phyloP scores from a whole-genome alignment of 2,797 vertebrate genomes.

The Phrynocephalus forsythii region DNA sequence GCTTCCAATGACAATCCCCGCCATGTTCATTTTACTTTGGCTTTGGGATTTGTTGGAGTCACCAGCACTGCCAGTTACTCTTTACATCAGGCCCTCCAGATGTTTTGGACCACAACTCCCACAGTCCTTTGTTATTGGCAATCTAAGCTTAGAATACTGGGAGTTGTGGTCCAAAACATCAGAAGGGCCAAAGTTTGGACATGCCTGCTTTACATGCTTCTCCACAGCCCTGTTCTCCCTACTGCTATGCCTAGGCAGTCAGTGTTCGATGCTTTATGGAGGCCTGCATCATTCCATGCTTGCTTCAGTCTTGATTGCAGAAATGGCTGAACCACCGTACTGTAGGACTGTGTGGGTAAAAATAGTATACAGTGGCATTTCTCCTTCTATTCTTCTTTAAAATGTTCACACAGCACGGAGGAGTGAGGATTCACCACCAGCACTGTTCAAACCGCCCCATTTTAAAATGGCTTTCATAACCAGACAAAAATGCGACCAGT shows the following conservation, averaged over 20 bases:
- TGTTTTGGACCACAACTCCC: too few relatives aligned
- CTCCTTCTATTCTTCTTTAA: constrained; percentile 26
- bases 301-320: constrained; percentile 55
- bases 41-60: constrained; percentile 52
- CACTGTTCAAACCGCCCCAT: background rate
- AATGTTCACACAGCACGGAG: fast-evolving
- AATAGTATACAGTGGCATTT: constrained; percentile 59
- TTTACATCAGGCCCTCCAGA: constrained; percentile 1
- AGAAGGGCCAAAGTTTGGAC: too few relatives aligned
- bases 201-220: too few relatives aligned
- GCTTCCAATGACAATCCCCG: constrained; percentile 61
- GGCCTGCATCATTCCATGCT: constrained; percentile 55
- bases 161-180: too few relatives aligned
- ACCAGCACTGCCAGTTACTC: constrained; percentile 16
- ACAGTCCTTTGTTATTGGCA: too few relatives aligned
- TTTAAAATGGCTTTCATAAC: background rate
- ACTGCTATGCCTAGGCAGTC: constrained; percentile 64
- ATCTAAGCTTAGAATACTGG: too few relatives aligned
- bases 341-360: constrained; percentile 42
- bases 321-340: too few relatives aligned
- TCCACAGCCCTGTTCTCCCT: background rate
- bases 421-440: constrained; percentile 25
- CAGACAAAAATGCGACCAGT: background rate
- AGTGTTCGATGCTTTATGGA: constrained; percentile 44
- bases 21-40: constrained; percentile 59